phyloP scores from a whole-genome alignment of 23 tunicate genomes.

The Corella eumyota region DNA sequence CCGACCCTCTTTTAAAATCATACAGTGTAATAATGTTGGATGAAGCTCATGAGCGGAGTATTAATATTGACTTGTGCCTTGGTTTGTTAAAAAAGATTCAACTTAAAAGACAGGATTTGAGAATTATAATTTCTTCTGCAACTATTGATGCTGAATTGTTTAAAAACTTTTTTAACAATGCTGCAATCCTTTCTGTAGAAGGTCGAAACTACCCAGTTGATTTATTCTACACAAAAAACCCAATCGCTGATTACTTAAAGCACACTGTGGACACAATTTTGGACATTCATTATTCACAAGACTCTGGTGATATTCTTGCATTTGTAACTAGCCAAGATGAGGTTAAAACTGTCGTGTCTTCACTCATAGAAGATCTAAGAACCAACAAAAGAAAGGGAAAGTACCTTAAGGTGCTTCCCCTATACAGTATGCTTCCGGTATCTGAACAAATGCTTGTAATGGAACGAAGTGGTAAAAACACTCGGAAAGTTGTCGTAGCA shows the following conservation, averaged over 20 bases:
- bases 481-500: constrained; percentile 62
- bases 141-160: constrained; percentile 70
- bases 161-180: constrained; percentile 42
- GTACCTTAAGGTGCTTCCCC: constrained; percentile 53
- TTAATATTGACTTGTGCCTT: constrained; percentile 83
- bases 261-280: constrained; percentile 60
- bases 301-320: constrained; percentile 82
- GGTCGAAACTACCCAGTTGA: constrained; percentile 82
- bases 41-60: constrained; percentile 92
- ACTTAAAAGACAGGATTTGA: constrained; percentile 54
- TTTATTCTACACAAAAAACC: constrained; percentile 53
- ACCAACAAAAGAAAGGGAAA: constrained; percentile 18
- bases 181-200: constrained; percentile 59
- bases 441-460: constrained; percentile 58
- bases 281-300: constrained; percentile 45
- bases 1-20: constrained; percentile 69
- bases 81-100: constrained; percentile 89
- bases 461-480: constrained; percentile 31
- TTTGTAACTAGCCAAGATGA: constrained; percentile 90
- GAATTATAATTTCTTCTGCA: constrained; percentile 82
- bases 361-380: constrained; percentile 24
- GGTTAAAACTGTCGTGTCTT: constrained; percentile 44
- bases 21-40: constrained; percentile 73
- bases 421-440: constrained; percentile 75
- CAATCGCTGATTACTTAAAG: constrained; percentile 76